A percentile compares a stretch with the other conserved stretches of the same genome.
phyloP scores from a whole-genome alignment of 2,888 invertebrate species.

The Agrilus mali region DNA sequence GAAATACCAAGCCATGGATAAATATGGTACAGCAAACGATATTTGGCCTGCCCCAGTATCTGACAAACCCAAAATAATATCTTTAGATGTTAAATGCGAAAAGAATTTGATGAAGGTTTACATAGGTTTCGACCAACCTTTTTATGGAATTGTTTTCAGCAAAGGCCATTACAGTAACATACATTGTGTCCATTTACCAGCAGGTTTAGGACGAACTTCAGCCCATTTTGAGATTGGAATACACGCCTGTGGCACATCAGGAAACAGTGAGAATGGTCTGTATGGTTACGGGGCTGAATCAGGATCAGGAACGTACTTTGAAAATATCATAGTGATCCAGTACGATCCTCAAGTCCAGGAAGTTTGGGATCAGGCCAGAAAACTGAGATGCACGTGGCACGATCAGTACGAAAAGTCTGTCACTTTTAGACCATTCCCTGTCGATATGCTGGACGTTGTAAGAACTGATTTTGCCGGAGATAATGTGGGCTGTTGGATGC shows the following conservation, averaged over 20 bases:
- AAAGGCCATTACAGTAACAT: conserved; percentile 90
- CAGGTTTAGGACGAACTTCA: conserved; percentile 72
- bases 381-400: conserved; percentile 88
- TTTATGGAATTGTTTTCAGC: conserved; percentile 90
- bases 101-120: conserved; percentile 90
- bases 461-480: conserved; percentile 90
- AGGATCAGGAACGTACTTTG: conserved; percentile 85
- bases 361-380: conserved; percentile 83
- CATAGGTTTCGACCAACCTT: conserved; percentile 87
- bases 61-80: conserved; percentile 88
- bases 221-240: conserved; percentile 87
- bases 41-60: conserved; percentile 77
- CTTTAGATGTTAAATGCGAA: conserved; percentile 87
- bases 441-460: conserved; percentile 92
- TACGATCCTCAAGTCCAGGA: conserved; percentile 91
- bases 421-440: conserved; percentile 87
- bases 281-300: conserved; percentile 80
- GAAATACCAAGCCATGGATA: conserved; percentile 31
- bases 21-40: conserved; percentile 43
- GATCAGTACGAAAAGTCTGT: conserved; percentile 93
- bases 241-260: conserved; percentile 84
- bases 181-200: conserved; percentile 83
- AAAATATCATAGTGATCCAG: conserved; percentile 87
- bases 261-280: conserved; percentile 80
- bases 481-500: conserved; percentile 96